phyloP scores from a whole-genome alignment of 2,888 invertebrate genomes.

The Parnassius apollo region DNA sequence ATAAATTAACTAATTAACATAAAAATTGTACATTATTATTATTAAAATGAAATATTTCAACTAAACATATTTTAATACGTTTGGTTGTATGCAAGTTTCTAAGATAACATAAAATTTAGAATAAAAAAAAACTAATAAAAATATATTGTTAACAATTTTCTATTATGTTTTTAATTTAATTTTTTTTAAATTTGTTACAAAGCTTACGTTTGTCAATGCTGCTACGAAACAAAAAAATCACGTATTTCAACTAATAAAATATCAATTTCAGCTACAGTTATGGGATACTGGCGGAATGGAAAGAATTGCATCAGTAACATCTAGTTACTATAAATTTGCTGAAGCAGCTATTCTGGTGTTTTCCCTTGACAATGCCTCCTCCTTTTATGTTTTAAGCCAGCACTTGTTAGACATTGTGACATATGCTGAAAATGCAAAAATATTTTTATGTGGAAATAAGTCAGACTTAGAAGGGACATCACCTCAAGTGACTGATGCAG shows the following conservation, averaged over 20 bases:
- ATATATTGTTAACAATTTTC: too few relatives aligned
- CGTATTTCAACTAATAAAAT: background rate
- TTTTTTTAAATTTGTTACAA: too few relatives aligned
- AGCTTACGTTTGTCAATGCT: too few relatives aligned
- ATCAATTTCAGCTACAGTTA: conserved; percentile 87
- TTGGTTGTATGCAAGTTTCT: too few relatives aligned
- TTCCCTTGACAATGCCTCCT: conserved; percentile 93
- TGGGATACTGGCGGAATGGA: conserved; percentile 99
- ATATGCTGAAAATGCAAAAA: conserved; percentile 96
- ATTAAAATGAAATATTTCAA: background rate
- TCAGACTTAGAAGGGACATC: conserved; percentile 87
- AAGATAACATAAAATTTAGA: too few relatives aligned
- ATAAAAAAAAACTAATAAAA: too few relatives aligned
- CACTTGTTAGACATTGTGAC: conserved; percentile 96
- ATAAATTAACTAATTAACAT: too few relatives aligned
- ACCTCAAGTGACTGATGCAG: conserved; percentile 91
- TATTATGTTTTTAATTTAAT: too few relatives aligned
- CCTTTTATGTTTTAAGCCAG: conserved; percentile 95
- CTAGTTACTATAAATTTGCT: conserved; percentile 97
- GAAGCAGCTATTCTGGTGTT: conserved; percentile 96
- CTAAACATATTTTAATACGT: too few relatives aligned
- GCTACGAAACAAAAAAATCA: background rate
- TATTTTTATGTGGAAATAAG: conserved; percentile 96
- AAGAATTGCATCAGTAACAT: conserved; percentile 95
- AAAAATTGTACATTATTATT: too few relatives aligned